phyloP scores from a whole-genome alignment of 2,797 vertebrate species.

The Anabas testudineus region DNA sequence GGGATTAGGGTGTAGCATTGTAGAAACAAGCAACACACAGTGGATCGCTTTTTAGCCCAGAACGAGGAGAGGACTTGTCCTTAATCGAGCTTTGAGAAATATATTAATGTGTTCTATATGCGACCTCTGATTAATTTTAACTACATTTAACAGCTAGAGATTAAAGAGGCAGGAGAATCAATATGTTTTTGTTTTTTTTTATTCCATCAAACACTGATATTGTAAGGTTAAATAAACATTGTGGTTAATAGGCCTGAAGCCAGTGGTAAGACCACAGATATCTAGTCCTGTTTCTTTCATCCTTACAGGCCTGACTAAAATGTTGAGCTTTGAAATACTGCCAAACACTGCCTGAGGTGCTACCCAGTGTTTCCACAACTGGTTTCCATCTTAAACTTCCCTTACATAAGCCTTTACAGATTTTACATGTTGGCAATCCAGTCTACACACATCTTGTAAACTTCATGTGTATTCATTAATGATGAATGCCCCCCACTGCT shows the following conservation, averaged over 20 bases:
- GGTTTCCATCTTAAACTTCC: slow-evolving; percentile 38
- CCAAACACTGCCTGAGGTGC: slow-evolving; percentile 24
- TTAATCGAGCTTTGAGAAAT: background rate
- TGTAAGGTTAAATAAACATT: background rate
- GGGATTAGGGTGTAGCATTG: slow-evolving; percentile 35
- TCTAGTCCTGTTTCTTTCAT: slow-evolving; percentile 11
- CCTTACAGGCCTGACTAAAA: slow-evolving; percentile 1
- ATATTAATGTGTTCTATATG: background rate
- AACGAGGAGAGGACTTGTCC: background rate
- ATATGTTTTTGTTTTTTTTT: background rate
- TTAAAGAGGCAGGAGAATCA: background rate
- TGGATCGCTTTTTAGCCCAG: background rate
- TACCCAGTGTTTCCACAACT: slow-evolving; percentile 42
- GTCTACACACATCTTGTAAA: slow-evolving; percentile 37
- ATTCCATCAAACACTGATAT: slow-evolving; percentile 1
- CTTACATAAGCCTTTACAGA: slow-evolving; percentile 23
- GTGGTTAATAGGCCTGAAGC: background rate
- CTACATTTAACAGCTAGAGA: background rate
- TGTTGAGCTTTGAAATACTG: slow-evolving; percentile 13
- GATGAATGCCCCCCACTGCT: background rate
- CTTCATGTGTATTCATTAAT: slow-evolving; percentile 19
- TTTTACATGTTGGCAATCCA: slow-evolving; percentile 1
- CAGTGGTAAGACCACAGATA: background rate
- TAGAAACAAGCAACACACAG: slow-evolving; percentile 11
- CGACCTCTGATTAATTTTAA: background rate